Percentiles rank a stretch among this genome's conserved stretches.
Conservation (phyloP, 2,797 vertebrate species). For the Acipenser ruthenus region DNA sequence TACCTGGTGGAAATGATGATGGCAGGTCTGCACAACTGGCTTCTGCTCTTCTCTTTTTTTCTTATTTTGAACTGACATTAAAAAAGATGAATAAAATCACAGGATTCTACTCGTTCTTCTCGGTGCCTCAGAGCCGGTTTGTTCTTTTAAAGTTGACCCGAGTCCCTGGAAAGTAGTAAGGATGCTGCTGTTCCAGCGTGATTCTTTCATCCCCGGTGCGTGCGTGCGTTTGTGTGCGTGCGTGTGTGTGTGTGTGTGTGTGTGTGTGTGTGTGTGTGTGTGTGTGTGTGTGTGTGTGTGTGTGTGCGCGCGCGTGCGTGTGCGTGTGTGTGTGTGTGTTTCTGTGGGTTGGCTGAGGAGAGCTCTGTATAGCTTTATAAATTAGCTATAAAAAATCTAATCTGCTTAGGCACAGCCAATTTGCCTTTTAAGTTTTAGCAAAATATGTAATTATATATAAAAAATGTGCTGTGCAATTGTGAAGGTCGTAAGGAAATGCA, state of each 20-base stretch:
- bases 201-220: no score
- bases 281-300: neutral
- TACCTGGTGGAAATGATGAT: conserved; percentile 21
- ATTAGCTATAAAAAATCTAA: no score
- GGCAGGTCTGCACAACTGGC: conserved; percentile 6
- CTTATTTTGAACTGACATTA: conserved; percentile 22
- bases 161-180: no score
- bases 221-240: neutral
- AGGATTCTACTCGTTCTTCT: no score
- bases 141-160: no score
- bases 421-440: no score
- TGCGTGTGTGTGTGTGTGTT: neutral
- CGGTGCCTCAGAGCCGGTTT: no score
- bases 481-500: no score
- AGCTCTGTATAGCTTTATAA: neutral
- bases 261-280: neutral
- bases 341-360: neutral
- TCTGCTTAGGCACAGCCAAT: conserved; percentile 16
- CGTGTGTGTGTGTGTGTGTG: no score
- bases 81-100: neutral
- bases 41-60: conserved; percentile 29
- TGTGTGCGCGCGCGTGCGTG: neutral
- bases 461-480: no score
- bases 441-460: no score
- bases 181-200: no score